These are phyloP conservation scores for Gymnobelideus leadbeateri DNA, from an alignment of 2,113 vertebrate species.

Conservation along the genomic window DNA sequence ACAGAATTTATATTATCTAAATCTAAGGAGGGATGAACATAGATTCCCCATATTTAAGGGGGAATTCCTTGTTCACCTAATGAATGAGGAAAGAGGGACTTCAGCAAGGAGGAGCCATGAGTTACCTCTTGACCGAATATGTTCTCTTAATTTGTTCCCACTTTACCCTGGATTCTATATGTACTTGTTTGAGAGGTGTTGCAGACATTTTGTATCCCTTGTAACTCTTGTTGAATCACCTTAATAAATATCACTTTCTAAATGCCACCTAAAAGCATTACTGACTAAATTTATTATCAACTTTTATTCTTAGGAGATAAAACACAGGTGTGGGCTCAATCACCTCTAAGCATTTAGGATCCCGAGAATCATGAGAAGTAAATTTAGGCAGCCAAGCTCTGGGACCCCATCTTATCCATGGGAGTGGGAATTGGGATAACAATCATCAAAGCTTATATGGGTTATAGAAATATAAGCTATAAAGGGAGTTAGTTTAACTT, in stretches of 20 bases:
- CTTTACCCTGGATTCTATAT: neutral
- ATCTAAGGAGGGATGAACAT: neutral
- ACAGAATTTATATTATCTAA: neutral
- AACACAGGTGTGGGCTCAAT: neutral
- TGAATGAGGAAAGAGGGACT: neutral
- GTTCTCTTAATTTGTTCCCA: neutral
- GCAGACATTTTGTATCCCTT: neutral
- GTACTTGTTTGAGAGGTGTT: neutral
- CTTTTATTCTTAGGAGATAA: neutral
- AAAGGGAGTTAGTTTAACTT: neutral
- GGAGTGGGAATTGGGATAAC: neutral
- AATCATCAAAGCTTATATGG: neutral
- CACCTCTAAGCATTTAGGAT: neutral
- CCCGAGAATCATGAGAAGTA: neutral
- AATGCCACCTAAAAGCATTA: neutral
- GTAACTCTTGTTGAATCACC: neutral
- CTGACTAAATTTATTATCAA: neutral
- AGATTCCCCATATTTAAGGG: neutral
- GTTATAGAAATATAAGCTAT: neutral
- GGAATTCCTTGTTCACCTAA: neutral
- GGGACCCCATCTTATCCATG: neutral
- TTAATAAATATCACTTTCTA: neutral
- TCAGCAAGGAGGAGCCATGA: neutral
- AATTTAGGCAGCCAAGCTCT: neutral
- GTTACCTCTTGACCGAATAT: neutral